A percentile compares a stretch with the other conserved stretches of the same genome.
Conservation (phyloP, 2,797 vertebrate species). For the Poeciliopsis infans region DNA sequence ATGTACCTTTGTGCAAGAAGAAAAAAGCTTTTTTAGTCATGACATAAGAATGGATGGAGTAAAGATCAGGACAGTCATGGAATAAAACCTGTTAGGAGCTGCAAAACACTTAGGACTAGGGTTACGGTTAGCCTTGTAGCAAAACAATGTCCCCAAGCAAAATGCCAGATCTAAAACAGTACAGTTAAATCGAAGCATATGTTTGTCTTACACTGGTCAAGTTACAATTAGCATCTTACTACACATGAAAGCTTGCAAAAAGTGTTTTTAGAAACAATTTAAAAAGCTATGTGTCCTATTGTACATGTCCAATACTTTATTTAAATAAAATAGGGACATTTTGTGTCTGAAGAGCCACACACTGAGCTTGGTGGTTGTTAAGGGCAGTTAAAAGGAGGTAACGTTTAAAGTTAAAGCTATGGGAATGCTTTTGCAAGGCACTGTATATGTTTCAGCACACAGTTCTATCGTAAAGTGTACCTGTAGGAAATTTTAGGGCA, state of each 20-base stretch:
- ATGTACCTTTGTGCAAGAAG: not conserved
- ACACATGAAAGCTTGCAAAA: not conserved
- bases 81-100: not conserved
- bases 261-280: not conserved
- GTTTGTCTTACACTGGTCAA: not conserved
- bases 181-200: not conserved
- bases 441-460: not conserved
- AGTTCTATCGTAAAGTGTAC: not conserved
- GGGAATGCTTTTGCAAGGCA: not conserved
- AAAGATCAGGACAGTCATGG: not conserved
- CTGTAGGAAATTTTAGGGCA: not conserved
- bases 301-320: not conserved
- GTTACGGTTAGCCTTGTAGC: not conserved
- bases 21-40: not conserved
- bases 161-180: not conserved
- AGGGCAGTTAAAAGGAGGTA: not conserved
- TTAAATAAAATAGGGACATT: too few relatives aligned
- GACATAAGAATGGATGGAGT: not conserved
- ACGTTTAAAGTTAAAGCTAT: not conserved
- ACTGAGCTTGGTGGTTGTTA: not conserved
- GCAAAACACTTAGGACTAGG: not conserved
- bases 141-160: not conserved
- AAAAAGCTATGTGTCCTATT: not conserved
- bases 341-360: not conserved
- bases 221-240: not conserved